Percentiles rank a stretch among this genome's conserved stretches.
Evolutionary conservation across 2,888 invertebrate genomes (phyloP).

Genomic region (Cerceris ruficornis): DNA sequence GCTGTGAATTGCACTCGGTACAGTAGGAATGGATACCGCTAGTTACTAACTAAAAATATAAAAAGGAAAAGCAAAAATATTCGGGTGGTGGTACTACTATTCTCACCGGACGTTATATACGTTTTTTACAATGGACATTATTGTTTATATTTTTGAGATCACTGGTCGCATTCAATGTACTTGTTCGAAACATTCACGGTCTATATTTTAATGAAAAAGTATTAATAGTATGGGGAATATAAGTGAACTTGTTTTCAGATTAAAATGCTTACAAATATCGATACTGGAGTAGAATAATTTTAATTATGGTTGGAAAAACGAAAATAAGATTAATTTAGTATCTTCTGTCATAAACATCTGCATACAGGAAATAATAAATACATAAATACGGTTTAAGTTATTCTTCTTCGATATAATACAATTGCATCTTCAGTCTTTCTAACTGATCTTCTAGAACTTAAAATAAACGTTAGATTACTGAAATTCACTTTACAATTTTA

Average conservation of each 20-base stretch:
- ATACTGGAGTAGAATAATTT: background rate
- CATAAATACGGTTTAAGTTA: background rate
- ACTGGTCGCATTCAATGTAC: slow-evolving; percentile 7
- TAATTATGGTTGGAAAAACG: background rate
- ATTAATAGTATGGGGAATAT: background rate
- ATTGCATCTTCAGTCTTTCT: no score
- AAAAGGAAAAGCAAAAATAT: background rate
- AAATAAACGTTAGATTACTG: no score
- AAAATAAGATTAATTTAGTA: background rate
- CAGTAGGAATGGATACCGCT: no score
- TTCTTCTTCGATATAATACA: no score
- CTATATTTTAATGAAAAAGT: no score
- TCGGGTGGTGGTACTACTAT: no score
- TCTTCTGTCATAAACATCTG: background rate
- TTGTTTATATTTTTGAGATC: slow-evolving; percentile 20
- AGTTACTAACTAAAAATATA: no score
- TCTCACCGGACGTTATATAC: no score
- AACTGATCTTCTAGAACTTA: no score
- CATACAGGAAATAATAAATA: background rate
- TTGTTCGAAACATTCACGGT: background rate
- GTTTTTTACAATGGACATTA: slow-evolving; percentile 8
- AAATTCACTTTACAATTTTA: no score
- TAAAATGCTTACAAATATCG: background rate
- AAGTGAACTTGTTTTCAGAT: background rate
- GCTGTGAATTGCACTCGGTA: no score